Evolutionary conservation across 2,113 vertebrate species (phyloP).

Genomic region (Gyps fulvus): DNA sequence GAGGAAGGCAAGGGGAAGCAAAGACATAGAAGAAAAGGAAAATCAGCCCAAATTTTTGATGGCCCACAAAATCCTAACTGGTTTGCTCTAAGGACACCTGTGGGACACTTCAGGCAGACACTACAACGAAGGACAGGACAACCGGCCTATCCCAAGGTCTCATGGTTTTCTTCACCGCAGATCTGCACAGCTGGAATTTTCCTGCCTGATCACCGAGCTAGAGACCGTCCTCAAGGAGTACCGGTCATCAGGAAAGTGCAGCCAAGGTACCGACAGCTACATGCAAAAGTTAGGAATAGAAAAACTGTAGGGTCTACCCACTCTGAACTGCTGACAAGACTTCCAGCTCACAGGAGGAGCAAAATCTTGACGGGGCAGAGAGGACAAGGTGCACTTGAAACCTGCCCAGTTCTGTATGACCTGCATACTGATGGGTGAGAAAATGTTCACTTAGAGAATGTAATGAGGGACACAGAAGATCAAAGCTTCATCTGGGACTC

Average conservation of each 20-base stretch:
- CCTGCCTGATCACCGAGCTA: neutral
- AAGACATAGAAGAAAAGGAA: neutral
- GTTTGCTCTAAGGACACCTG: neutral
- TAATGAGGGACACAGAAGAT: neutral
- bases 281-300: neutral
- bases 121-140: neutral
- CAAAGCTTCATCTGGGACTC: neutral
- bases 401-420: neutral
- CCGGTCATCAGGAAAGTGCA: accelerated
- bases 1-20: neutral
- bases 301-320: neutral
- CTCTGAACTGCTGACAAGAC: neutral
- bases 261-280: neutral
- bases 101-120: neutral
- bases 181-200: neutral
- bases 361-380: neutral
- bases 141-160: neutral
- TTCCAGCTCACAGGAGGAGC: neutral
- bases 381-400: neutral
- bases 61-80: neutral
- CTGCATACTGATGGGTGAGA: neutral
- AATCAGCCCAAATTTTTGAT: neutral
- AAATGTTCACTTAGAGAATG: neutral
- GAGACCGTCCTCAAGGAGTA: neutral
- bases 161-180: neutral